Evolutionary conservation across 2,113 vertebrate genomes (phyloP).

Genomic region (Macquaria ambigua): DNA sequence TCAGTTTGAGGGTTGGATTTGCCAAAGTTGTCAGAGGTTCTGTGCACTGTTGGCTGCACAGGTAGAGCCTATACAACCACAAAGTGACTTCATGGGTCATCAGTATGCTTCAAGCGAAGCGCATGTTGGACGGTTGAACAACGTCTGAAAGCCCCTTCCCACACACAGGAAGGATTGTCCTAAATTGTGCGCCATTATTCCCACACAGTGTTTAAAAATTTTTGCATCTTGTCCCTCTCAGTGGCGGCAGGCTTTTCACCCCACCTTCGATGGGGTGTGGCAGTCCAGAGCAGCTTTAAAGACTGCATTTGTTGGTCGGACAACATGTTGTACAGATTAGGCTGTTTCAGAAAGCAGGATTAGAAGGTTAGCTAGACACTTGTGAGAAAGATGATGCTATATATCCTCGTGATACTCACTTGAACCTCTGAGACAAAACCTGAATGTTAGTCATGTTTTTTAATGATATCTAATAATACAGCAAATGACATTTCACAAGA

Average conservation of each 20-base stretch:
- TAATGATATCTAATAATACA: neutral
- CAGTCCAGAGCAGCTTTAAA: neutral
- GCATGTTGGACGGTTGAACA: too few species aligned
- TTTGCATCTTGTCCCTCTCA: neutral
- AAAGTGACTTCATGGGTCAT: too few species aligned
- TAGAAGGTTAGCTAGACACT: neutral
- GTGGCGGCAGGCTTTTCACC: neutral
- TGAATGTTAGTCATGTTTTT: neutral
- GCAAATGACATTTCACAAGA: neutral
- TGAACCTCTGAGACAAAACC: conserved; percentile 3
- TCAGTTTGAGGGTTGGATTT: neutral
- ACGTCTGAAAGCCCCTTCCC: too few species aligned
- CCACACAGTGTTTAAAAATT: neutral
- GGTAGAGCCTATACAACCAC: too few species aligned
- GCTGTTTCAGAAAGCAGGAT: neutral
- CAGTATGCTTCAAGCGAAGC: too few species aligned
- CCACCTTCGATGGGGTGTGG: too few species aligned
- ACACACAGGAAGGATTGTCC: neutral
- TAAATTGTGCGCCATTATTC: neutral
- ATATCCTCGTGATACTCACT: neutral
- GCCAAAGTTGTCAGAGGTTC: neutral
- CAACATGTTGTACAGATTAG: neutral
- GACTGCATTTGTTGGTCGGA: neutral
- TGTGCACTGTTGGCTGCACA: neutral
- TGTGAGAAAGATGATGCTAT: neutral